Base-by-base conservation (phyloP, 2,113 vertebrate species). In the Excalfactoria chinensis region DNA sequence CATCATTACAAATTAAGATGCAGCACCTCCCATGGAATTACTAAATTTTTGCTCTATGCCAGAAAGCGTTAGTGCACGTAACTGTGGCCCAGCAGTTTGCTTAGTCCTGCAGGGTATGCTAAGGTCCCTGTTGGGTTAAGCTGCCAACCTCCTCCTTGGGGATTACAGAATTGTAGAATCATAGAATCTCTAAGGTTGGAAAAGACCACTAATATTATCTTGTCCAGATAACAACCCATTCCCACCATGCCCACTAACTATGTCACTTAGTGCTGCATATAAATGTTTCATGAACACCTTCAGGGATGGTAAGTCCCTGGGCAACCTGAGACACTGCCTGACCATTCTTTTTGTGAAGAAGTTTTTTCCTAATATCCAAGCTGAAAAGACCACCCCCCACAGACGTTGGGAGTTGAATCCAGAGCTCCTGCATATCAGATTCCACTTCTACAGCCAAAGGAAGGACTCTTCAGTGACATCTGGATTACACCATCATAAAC, bases 401-500 rank as follows among this genome's bases (percentile, higher is more conserved):
- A 53, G 51, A 53, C 28, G 26, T 28, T 28, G 26, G 51, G 15
- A 26, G 15, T 53, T 53, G 51, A 53, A 28, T 53, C 51, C 26
- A 30, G 51, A 26, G 51, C 15, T 53, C 26, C 51, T 53, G 26
- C 51, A 30, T 14, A 22, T 32, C 55, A 77, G 26, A 69, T 28
- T 5, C 1, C n/a, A 72, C 0, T 0, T 4, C 26, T 26, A 35
- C 12, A 73, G 41, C 26, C 30, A 83, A 68, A 73, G 58, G 2
- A 78, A 6, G 6, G 15, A 72, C 48, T 75, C 41, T 6, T 1
- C 5, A 35, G 48, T 53, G 70, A 82, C 23, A 28, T 56, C 40
- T 1, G 0, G 25, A 25, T 16, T 18, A 40, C 26, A 12, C 8
- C 37, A 28, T 25, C 1, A 2, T 26, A 60, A 75, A 7, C 34